A percentile compares a stretch with the other conserved stretches of the same genome.
Conservation (phyloP, 1,140 invertebrate species). For the Trachelipus rathkii region DNA sequence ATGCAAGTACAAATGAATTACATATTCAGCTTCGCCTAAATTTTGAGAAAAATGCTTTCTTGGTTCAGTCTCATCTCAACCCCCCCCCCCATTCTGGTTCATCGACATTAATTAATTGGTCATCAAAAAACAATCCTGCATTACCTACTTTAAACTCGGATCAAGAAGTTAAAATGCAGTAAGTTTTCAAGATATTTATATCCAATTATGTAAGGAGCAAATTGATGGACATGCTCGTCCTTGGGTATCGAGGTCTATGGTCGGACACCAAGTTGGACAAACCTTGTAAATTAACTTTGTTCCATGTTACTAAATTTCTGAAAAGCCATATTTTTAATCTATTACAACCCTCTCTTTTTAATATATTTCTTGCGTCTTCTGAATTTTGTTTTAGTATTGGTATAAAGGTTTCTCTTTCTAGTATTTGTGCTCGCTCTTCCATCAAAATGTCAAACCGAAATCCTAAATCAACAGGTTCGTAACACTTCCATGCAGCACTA, state of each 20-base stretch:
- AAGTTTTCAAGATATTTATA: slow-evolving; percentile 94
- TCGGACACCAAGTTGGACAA: slow-evolving; percentile 95
- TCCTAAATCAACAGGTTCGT: slow-evolving; percentile 90
- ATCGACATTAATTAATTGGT: slow-evolving; percentile 93
- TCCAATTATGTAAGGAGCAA: slow-evolving; percentile 94
- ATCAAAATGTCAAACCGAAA: slow-evolving; percentile 98
- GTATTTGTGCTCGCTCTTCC: slow-evolving; percentile 98
- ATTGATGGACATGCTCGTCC: slow-evolving; percentile 88
- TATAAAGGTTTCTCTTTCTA: slow-evolving; percentile 99
- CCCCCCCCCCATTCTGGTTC: slow-evolving; percentile 96
- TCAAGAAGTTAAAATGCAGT: slow-evolving; percentile 71
- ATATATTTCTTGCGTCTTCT: slow-evolving; percentile 86
- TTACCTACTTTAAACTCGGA: slow-evolving; percentile 85
- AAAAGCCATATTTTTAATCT: slow-evolving; percentile 99
- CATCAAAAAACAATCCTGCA: slow-evolving; percentile 87
- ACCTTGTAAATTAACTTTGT: slow-evolving; percentile 93
- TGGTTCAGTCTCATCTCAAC: slow-evolving; percentile 94
- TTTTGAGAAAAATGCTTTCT: slow-evolving; percentile 99
- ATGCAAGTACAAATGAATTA: slow-evolving; percentile 97
- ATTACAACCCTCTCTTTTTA: slow-evolving; percentile 99
- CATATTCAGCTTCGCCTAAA: slow-evolving; percentile 96
- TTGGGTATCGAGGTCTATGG: slow-evolving; percentile 94
- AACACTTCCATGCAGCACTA: slow-evolving; percentile 93
- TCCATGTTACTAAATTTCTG: slow-evolving; percentile 99
- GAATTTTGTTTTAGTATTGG: slow-evolving; percentile 95